Evolutionary conservation across 2,113 vertebrate genomes (phyloP).

Genomic region (Carassius carassius): DNA sequence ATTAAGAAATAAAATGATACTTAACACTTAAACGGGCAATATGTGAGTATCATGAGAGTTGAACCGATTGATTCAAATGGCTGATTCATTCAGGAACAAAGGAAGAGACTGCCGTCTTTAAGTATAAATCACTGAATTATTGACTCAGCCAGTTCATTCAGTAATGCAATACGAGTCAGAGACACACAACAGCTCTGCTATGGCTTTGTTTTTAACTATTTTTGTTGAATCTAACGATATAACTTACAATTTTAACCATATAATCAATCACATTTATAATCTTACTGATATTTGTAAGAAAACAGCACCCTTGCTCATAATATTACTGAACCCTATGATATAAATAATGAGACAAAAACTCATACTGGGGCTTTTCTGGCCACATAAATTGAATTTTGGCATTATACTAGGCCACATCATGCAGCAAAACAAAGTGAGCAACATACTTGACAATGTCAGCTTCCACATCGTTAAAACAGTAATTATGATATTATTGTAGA

Average conservation of each 20-base stretch:
- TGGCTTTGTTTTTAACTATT: not conserved
- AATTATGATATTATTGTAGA: not conserved
- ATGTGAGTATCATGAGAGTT: too few relatives aligned
- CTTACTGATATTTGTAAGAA: too few relatives aligned
- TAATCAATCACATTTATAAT: not conserved
- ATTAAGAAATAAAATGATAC: not conserved
- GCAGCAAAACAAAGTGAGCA: too few relatives aligned
- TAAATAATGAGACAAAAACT: too few relatives aligned
- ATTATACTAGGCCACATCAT: not conserved
- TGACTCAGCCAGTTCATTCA: not conserved
- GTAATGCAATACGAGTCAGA: not conserved
- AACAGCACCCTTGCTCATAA: too few relatives aligned
- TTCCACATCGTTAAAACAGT: not conserved
- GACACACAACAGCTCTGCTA: too few relatives aligned
- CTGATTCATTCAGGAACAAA: not conserved
- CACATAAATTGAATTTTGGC: not conserved
- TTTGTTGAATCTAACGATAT: not conserved
- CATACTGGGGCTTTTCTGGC: too few relatives aligned
- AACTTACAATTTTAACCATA: not conserved
- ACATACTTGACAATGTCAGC: not conserved
- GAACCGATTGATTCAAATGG: not conserved
- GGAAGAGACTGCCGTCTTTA: not conserved
- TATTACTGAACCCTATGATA: too few relatives aligned
- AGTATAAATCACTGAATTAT: not conserved
- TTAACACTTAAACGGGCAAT: too few relatives aligned